These are phyloP conservation scores for Pseudopipra pipra DNA, from an alignment of 2,113 vertebrate genomes.

Conservation along the genomic window DNA sequence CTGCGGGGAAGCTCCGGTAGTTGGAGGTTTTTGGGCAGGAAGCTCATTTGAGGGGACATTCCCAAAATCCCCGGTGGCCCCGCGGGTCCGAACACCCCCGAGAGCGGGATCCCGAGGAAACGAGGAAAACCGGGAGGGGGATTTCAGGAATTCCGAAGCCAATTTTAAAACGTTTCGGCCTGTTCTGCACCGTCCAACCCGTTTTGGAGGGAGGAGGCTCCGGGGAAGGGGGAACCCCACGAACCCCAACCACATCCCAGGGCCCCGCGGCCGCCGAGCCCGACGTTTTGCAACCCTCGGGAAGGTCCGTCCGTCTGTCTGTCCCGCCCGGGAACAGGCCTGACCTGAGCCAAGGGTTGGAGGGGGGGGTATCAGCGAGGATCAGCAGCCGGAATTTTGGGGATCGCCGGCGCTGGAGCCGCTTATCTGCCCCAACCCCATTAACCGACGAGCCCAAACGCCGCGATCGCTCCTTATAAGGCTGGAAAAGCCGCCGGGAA, in stretches of 20 bases:
- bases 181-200: no score
- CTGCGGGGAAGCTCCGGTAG: not conserved
- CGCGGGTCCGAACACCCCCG: not conserved
- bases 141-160: rapidly evolving
- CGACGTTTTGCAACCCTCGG: not conserved
- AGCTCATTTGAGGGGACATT: rapidly evolving
- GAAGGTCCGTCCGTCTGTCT: not conserved
- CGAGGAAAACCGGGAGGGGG: rapidly evolving
- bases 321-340: not conserved
- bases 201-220: no score
- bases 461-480: constrained; percentile 32
- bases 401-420: not conserved
- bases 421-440: not conserved
- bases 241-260: not conserved
- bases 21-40: not conserved
- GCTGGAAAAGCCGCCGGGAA: not conserved
- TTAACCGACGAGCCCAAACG: not conserved
- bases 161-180: not conserved
- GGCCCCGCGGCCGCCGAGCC: not conserved
- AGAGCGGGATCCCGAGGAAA: not conserved
- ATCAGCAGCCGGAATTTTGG: not conserved
- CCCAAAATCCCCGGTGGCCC: not conserved
- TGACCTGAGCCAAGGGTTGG: not conserved
- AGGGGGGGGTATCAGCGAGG: not conserved
- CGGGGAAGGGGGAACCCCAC: not conserved